Conservation (phyloP, 2,797 vertebrate genomes). For the Nasua narica region DNA sequence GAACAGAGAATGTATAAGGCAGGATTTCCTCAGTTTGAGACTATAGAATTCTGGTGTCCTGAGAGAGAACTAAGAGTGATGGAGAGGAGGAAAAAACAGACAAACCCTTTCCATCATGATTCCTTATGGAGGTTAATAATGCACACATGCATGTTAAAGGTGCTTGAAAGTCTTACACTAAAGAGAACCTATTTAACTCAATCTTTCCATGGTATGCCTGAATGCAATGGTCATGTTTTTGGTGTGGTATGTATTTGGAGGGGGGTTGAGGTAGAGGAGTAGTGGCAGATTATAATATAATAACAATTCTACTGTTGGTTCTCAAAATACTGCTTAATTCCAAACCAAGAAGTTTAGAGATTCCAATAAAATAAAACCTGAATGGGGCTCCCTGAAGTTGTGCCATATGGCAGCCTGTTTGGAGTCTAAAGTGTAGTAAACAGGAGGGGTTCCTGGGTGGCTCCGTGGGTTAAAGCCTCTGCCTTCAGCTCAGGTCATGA, state of each 20-base stretch:
- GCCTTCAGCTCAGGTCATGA: too few relatives aligned
- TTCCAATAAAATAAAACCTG: background rate
- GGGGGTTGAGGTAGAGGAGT: rapidly evolving
- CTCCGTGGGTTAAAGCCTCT: too few relatives aligned
- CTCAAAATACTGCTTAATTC: background rate
- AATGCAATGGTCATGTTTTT: rapidly evolving
- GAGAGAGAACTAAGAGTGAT: background rate
- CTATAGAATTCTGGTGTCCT: background rate
- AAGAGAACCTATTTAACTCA: background rate
- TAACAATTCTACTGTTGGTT: background rate
- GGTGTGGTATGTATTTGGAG: background rate
- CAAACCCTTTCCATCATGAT: background rate
- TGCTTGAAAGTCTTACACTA: background rate
- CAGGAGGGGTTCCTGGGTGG: too few relatives aligned
- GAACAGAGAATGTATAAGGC: rapidly evolving
- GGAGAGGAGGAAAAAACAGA: background rate
- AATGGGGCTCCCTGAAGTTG: background rate
- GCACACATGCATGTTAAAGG: background rate
- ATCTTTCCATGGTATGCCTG: background rate
- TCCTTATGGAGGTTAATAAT: background rate
- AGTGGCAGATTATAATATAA: background rate
- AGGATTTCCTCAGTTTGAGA: background rate
- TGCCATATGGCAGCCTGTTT: background rate
- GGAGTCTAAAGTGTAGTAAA: background rate
- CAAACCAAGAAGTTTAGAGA: background rate